Evolutionary conservation across 2,797 vertebrate genomes (phyloP).

Genomic region (Spizella passerina): DNA sequence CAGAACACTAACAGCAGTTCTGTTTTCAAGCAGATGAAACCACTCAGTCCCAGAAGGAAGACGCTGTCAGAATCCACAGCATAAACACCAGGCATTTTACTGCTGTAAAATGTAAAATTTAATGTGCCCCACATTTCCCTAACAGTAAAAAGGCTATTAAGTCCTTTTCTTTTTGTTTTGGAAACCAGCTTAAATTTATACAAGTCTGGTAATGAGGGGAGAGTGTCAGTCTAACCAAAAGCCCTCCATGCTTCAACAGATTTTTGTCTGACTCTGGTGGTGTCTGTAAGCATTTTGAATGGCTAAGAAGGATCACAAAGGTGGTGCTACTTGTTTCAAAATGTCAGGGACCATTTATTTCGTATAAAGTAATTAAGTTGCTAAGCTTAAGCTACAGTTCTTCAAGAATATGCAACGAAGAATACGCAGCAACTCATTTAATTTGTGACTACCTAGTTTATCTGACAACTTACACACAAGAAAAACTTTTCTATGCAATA

Average conservation of each 20-base stretch:
- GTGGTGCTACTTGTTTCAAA: background rate
- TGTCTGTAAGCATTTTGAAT: background rate
- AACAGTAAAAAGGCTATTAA: no score
- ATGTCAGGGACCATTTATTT: background rate
- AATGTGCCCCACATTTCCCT: background rate
- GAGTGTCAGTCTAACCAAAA: background rate
- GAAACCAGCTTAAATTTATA: background rate
- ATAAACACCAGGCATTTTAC: background rate
- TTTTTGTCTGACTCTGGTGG: background rate
- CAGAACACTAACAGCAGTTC: background rate
- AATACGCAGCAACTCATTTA: background rate
- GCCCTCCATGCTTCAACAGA: background rate
- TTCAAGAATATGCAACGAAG: background rate
- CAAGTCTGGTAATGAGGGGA: background rate
- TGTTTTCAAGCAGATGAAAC: background rate
- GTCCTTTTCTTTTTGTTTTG: background rate
- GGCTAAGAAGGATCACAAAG: background rate
- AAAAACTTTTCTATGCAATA: background rate
- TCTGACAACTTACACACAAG: background rate
- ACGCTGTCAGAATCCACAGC: background rate
- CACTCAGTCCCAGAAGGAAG: background rate
- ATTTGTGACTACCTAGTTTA: background rate
- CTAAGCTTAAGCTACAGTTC: background rate
- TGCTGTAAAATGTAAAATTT: no score
- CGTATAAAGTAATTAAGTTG: background rate